These are phyloP conservation scores for Brachypalpus laphriformis DNA, from an alignment of 2,888 invertebrate species.

Conservation along the genomic window DNA sequence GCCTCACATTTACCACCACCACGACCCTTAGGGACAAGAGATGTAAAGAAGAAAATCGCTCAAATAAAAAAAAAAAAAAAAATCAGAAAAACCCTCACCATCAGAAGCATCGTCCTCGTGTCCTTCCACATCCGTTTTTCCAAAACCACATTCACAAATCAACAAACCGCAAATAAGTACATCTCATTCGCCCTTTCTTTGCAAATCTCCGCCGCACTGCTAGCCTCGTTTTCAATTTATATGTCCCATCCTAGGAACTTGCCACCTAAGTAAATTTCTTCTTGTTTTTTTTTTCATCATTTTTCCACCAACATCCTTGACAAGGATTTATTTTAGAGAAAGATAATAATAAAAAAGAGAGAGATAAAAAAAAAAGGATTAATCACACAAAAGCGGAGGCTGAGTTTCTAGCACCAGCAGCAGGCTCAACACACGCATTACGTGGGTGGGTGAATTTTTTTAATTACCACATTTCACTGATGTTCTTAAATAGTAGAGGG, in stretches of 20 bases:
- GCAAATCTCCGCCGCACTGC: background rate
- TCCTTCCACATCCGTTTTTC: slow-evolving; percentile 47
- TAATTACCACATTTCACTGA: slow-evolving; percentile 65
- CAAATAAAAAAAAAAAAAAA: background rate
- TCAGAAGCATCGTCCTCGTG: no score
- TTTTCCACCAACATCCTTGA: slow-evolving; percentile 47
- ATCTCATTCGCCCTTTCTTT: slow-evolving; percentile 25
- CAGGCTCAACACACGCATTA: slow-evolving; percentile 26
- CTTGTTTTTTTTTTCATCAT: slow-evolving; percentile 2
- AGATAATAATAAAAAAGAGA: slow-evolving; percentile 12
- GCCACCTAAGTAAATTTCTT: slow-evolving; percentile 8
- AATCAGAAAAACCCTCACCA: slow-evolving; percentile 13
- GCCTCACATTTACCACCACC: slow-evolving; percentile 5
- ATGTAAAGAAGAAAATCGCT: background rate
- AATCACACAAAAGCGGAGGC: slow-evolving; percentile 30
- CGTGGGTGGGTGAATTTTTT: slow-evolving; percentile 67
- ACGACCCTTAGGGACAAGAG: background rate
- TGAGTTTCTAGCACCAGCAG: slow-evolving; percentile 3
- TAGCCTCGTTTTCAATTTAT: slow-evolving; percentile 39
- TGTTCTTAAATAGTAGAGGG: slow-evolving; percentile 38
- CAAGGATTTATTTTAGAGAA: slow-evolving; percentile 55
- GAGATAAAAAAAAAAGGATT: slow-evolving; percentile 27
- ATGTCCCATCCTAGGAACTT: background rate
- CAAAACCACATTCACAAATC: slow-evolving; percentile 55
- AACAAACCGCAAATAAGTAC: slow-evolving; percentile 68